These are phyloP conservation scores for Platyrinchus mystaceus DNA, from an alignment of 2,797 vertebrate species.

Conservation along the genomic window DNA sequence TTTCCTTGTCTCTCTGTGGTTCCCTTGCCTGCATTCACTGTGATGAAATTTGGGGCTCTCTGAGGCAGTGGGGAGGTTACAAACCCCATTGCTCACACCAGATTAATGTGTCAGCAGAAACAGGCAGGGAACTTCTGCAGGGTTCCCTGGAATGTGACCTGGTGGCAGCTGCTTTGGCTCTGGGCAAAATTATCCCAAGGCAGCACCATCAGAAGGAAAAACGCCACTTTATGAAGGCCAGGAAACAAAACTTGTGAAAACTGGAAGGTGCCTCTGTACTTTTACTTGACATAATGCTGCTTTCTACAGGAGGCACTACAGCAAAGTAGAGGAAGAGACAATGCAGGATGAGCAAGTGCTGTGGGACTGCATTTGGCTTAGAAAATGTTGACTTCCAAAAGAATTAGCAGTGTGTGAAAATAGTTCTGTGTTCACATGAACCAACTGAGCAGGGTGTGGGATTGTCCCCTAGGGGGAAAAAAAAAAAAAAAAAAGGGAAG, in stretches of 20 bases:
- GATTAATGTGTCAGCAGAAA: not conserved
- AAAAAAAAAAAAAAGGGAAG: no score
- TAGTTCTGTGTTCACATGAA: not conserved
- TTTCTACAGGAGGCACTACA: not conserved
- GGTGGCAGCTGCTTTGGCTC: not conserved
- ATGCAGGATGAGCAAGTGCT: not conserved
- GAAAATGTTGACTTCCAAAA: not conserved
- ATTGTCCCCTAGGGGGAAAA: not conserved
- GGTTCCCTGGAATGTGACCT: not conserved
- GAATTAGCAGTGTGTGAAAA: not conserved
- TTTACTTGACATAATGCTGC: accelerated
- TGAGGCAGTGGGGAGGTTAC: not conserved
- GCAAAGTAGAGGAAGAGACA: not conserved
- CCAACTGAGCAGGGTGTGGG: not conserved
- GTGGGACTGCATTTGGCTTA: not conserved
- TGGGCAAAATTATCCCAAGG: not conserved
- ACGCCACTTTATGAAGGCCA: not conserved
- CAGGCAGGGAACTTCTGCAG: not conserved
- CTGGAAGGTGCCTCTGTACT: not conserved
- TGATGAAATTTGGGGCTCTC: not conserved
- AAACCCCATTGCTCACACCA: not conserved
- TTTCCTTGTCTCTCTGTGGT: not conserved
- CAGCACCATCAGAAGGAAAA: not conserved
- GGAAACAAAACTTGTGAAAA: not conserved
- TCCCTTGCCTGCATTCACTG: accelerated